Conservation (phyloP, 2,888 invertebrate species). For the Xestoiulus laeticollis region DNA sequence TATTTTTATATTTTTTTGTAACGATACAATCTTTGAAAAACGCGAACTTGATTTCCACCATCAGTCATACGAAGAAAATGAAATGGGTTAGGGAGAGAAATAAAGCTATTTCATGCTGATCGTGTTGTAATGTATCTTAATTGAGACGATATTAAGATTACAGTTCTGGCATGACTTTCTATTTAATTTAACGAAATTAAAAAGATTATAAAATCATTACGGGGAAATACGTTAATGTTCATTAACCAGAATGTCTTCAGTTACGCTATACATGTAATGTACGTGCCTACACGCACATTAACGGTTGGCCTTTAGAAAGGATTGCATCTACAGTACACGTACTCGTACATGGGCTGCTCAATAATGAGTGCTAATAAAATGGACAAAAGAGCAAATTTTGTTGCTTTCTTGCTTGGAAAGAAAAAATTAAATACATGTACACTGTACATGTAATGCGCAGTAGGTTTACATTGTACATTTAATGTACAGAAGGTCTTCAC, state of each 20-base stretch:
- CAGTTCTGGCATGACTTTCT: not conserved
- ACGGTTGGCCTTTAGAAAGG: too few relatives aligned
- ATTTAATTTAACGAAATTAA: not conserved
- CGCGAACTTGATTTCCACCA: not conserved
- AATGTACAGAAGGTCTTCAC: too few relatives aligned
- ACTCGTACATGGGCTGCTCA: too few relatives aligned
- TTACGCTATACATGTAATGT: too few relatives aligned
- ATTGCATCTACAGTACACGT: too few relatives aligned
- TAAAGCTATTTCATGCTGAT: not conserved
- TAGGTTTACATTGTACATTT: too few relatives aligned
- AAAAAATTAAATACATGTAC: too few relatives aligned
- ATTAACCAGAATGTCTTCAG: not conserved
- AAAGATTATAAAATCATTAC: not conserved
- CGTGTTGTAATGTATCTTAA: not conserved
- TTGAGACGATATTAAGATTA: not conserved
- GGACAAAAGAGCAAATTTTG: too few relatives aligned
- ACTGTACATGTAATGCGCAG: too few relatives aligned
- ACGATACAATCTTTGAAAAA: not conserved
- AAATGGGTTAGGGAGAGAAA: not conserved
- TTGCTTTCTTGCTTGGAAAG: too few relatives aligned
- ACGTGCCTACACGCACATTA: too few relatives aligned
- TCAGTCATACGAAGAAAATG: not conserved
- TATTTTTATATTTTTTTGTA: not conserved
- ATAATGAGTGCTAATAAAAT: too few relatives aligned
- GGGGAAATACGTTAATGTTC: not conserved